Evolutionary conservation across 2,797 vertebrate species (phyloP), one percentile per base, ranked within the genome.

Genomic region (Rhinichthys osculus): DNA sequence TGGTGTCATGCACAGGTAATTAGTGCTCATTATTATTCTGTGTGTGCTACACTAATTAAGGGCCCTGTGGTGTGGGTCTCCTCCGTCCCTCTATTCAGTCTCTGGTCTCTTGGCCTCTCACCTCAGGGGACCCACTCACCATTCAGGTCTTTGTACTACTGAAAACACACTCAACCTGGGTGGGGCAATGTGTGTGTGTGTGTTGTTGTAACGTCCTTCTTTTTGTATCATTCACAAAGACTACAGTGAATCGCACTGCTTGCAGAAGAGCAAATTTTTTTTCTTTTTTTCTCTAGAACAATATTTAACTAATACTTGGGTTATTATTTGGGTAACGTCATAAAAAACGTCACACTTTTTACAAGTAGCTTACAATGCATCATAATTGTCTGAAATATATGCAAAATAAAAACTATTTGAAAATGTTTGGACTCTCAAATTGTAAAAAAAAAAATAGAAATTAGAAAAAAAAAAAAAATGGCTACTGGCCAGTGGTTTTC

Each of bases 41-140:
- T 95, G 95, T 94, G 95, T 95, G 94, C 90, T 91, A 88, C 94
- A 91, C 94, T 97, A 98, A 98, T 98, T 96, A 97, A 95, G 92
- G 85, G 92, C 67, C 92, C 94, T 95, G 94, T 96, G 96, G 93
- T 93, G 92, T 88, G 92, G 87, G 93, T 94, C 92, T 93, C 82
- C 83, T 78, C 87, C 82, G 62, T 70, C 89, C 91, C 84, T 89
- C 84, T 77, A 82, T 78, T 84, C 82, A 76, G 82, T 67, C 88
- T 77, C 86, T n/a, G 89, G 93, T 91, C 93, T 93, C 91, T 92
- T 92, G 93, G 94, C 90, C 92, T 85, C 78, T 57, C 30, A 80
- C 84, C 85, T 70, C 66, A 79, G 81, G 86, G 86, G 85, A 85
- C 40, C 67, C 2, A 66, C 54, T 82, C 78, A n/a, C 50, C 76